Conservation (phyloP, 2,888 invertebrate genomes). For the Hydropsyche betteni region DNA sequence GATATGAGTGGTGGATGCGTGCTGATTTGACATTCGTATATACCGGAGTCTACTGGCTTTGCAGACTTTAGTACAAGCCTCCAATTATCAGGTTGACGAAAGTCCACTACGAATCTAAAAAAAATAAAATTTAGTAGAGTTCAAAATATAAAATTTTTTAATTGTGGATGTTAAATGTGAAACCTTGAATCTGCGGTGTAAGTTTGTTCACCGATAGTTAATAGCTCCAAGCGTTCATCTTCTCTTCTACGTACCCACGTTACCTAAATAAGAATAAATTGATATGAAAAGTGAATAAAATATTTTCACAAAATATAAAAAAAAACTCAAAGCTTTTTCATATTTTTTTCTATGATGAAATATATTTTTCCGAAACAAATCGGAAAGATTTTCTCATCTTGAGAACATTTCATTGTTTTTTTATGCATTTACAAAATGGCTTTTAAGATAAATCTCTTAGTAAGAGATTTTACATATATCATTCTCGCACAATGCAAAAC, state of each 20-base stretch:
- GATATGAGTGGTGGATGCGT: slow-evolving; percentile 64
- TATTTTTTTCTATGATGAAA: not conserved
- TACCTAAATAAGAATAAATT: slow-evolving; percentile 63
- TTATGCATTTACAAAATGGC: no score
- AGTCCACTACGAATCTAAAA: slow-evolving; percentile 61
- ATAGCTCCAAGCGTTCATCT: slow-evolving; percentile 70
- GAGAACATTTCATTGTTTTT: no score
- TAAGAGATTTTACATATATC: no score
- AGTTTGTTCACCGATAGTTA: slow-evolving; percentile 73
- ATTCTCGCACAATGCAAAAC: no score
- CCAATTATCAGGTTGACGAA: slow-evolving; percentile 63
- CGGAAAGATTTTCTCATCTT: no score
- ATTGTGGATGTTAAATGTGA: no score
- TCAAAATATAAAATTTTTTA: not conserved
- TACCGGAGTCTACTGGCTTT: slow-evolving; percentile 61
- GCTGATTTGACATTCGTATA: slow-evolving; percentile 64
- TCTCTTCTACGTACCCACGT: slow-evolving; percentile 75
- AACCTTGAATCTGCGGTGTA: slow-evolving; percentile 73
- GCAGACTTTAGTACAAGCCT: slow-evolving; percentile 59
- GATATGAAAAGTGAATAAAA: not conserved
- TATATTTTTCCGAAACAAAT: not conserved
- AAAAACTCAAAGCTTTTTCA: not conserved
- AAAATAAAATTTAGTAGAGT: slow-evolving; percentile 17
- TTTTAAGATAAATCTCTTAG: no score
- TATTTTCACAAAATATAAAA: not conserved